These are phyloP conservation scores for Himalopsyche japonica DNA, from an alignment of 2,888 invertebrate species.

Conservation along the genomic window DNA sequence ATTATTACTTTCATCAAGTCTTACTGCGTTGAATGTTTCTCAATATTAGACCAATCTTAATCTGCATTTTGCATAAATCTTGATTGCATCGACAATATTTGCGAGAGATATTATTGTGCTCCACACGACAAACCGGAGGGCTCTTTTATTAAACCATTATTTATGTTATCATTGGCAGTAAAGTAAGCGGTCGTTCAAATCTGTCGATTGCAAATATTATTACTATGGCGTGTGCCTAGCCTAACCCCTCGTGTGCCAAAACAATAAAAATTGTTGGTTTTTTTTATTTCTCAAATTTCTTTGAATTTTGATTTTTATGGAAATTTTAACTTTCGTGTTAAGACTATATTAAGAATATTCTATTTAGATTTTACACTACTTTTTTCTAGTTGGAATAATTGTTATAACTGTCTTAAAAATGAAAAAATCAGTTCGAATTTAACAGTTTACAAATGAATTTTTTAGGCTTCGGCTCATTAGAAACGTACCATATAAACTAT, in stretches of 20 bases:
- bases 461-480: no score
- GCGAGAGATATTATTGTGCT: not conserved
- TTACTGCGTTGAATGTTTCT: not conserved
- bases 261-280: not conserved
- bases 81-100: not conserved
- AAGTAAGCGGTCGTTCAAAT: not conserved
- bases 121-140: not conserved
- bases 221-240: not conserved
- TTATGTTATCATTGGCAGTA: not conserved
- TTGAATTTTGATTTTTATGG: no score
- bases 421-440: no score
- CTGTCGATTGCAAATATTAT: not conserved
- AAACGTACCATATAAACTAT: no score
- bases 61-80: not conserved
- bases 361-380: no score
- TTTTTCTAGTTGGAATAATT: no score
- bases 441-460: no score
- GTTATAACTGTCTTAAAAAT: no score
- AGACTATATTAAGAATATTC: no score
- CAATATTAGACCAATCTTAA: not conserved
- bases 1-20: not conserved
- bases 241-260: not conserved
- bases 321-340: no score
- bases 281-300: no score
- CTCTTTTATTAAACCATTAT: not conserved